A percentile compares a stretch with the other conserved stretches of the same genome.
phyloP scores from a whole-genome alignment of 2,113 vertebrate genomes.

The Hydrochoerus hydrochaeris region DNA sequence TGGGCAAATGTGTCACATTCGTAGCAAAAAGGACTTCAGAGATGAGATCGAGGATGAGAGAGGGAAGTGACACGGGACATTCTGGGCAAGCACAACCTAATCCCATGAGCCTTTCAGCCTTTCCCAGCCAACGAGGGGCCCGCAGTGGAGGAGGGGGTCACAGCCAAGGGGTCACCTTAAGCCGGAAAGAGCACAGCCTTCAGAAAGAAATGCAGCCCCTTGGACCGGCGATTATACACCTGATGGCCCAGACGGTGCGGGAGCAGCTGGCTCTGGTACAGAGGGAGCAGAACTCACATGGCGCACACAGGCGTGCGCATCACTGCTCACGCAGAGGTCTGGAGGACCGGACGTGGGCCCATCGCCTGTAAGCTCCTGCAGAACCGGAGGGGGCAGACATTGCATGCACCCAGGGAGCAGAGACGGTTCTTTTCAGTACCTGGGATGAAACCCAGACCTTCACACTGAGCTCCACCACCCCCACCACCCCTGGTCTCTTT shows the following conservation, averaged over 20 bases:
- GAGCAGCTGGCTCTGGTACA: neutral
- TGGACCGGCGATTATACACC: rapidly evolving
- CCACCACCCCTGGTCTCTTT: no score
- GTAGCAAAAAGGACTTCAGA: neutral
- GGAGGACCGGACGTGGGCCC: neutral
- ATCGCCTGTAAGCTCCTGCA: neutral
- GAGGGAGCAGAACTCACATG: neutral
- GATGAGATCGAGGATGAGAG: neutral
- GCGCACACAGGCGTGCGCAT: no score
- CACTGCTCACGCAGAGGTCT: neutral
- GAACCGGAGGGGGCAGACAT: neutral
- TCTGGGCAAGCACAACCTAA: neutral
- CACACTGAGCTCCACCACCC: neutral
- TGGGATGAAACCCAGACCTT: neutral
- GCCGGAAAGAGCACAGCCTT: neutral
- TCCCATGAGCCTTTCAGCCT: neutral
- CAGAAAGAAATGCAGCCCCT: rapidly evolving
- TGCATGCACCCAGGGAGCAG: rapidly evolving
- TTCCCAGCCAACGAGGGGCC: neutral
- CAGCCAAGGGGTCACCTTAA: no score
- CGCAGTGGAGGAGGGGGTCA: neutral
- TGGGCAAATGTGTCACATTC: neutral
- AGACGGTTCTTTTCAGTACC: neutral
- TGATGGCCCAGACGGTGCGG: rapidly evolving
- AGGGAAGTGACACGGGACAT: rapidly evolving